These are phyloP conservation scores for Pogonus chalceus DNA, from an alignment of 1,140 invertebrate genomes.

Conservation along the genomic window DNA sequence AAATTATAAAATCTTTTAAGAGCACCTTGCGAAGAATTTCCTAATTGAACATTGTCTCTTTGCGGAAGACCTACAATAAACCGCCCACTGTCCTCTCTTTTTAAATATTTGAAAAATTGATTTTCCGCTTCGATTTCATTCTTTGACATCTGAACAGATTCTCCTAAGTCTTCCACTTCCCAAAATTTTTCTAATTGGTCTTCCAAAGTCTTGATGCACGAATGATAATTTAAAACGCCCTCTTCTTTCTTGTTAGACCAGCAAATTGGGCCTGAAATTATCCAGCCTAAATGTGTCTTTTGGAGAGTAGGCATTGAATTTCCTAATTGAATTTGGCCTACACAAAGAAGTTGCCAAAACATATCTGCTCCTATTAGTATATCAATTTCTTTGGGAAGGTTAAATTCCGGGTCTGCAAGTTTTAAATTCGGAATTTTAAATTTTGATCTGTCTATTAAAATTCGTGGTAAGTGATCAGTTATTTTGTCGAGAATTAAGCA, in stretches of 20 bases:
- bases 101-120: slow-evolving; percentile 12
- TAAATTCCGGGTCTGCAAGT: slow-evolving; percentile 13
- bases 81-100: slow-evolving; percentile 10
- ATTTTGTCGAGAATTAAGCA: no score
- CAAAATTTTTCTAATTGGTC: slow-evolving; percentile 19
- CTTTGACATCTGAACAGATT: slow-evolving; percentile 6
- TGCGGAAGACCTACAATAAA: slow-evolving; percentile 19
- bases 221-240: no score
- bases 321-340: slow-evolving; percentile 14
- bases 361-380: slow-evolving; percentile 15
- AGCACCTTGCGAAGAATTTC: slow-evolving; percentile 21
- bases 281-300: slow-evolving; percentile 14
- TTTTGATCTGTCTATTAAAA: slow-evolving; percentile 6
- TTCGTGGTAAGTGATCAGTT: slow-evolving; percentile 12
- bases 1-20: slow-evolving; percentile 26
- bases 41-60: slow-evolving; percentile 20
- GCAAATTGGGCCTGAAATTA: slow-evolving; percentile 14
- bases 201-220: slow-evolving; percentile 8
- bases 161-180: slow-evolving; percentile 20
- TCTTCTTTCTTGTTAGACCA: no score
- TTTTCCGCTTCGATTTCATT: slow-evolving; percentile 17
- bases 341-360: slow-evolving; percentile 17
- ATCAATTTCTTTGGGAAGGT: slow-evolving; percentile 11
- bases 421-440: slow-evolving; percentile 15
- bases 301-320: slow-evolving; percentile 10